A percentile compares a stretch with the other conserved stretches of the same genome.
Evolutionary conservation across 2,888 invertebrate genomes (phyloP).

Genomic region (Meta bourneti): DNA sequence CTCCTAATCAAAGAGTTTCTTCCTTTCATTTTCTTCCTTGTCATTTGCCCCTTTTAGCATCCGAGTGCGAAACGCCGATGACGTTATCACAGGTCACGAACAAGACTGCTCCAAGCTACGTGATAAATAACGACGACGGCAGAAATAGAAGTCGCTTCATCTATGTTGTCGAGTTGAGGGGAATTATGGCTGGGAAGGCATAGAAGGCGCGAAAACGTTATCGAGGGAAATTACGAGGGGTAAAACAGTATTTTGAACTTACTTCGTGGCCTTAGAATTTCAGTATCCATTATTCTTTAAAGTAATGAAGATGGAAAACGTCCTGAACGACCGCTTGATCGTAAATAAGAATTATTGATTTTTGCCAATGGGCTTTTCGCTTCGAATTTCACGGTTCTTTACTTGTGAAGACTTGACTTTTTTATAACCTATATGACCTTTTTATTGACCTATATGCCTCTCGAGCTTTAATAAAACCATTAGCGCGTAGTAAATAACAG

Average conservation of each 20-base stretch:
- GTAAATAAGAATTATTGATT: too few species aligned
- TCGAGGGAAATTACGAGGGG: background rate
- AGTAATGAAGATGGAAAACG: too few species aligned
- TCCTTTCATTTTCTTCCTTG: background rate
- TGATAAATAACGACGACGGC: background rate
- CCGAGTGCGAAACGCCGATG: background rate
- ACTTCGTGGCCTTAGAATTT: background rate
- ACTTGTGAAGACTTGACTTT: too few species aligned
- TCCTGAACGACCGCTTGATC: too few species aligned
- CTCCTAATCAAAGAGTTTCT: background rate
- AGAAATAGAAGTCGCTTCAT: background rate
- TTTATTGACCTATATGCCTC: too few species aligned
- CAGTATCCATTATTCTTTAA: background rate
- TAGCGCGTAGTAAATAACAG: too few species aligned
- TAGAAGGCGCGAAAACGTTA: background rate
- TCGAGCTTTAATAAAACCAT: too few species aligned
- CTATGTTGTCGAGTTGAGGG: background rate
- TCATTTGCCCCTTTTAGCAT: background rate
- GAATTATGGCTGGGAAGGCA: background rate
- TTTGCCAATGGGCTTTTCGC: too few species aligned
- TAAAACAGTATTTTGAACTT: background rate
- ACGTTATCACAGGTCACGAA: background rate
- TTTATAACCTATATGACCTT: too few species aligned
- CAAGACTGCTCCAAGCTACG: background rate
- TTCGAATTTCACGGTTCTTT: too few species aligned